Evolutionary conservation across 1,140 invertebrate genomes (phyloP).

Genomic region (Hycleus cichorii): DNA sequence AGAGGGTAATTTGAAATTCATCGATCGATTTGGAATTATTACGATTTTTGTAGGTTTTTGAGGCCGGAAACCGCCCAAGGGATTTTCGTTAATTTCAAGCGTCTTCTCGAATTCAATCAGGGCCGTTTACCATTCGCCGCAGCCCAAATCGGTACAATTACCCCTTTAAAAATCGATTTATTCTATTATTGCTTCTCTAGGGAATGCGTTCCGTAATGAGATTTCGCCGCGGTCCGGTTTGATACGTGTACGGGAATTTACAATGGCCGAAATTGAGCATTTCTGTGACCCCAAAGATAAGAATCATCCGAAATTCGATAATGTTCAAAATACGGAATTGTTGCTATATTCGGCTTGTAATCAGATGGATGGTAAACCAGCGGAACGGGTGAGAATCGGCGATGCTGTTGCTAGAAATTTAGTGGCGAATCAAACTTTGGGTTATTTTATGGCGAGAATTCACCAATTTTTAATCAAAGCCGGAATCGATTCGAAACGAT

Average conservation of each 20-base stretch:
- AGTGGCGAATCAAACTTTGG: conserved; percentile 94
- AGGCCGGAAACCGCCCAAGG: conserved; percentile 98
- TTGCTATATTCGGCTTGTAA: conserved; percentile 89
- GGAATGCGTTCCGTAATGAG: conserved; percentile 97
- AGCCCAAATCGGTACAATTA: conserved; percentile 80
- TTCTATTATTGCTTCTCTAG: conserved; percentile 35
- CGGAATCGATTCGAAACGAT: conserved; percentile 76
- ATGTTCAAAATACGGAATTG: conserved; percentile 65
- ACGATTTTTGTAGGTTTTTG: conserved; percentile 57
- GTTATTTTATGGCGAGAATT: conserved; percentile 97
- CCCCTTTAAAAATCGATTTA: not conserved
- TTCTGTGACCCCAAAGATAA: conserved; percentile 93
- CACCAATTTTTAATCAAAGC: conserved; percentile 81
- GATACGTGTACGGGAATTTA: conserved; percentile 94
- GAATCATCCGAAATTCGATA: conserved; percentile 83
- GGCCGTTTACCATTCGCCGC: conserved; percentile 95
- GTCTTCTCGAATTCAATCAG: conserved; percentile 95
- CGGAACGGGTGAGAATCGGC: conserved; percentile 63
- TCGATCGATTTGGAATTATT: not conserved
- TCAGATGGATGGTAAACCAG: conserved; percentile 89
- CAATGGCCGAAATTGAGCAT: conserved; percentile 99
- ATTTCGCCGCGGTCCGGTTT: conserved; percentile 97
- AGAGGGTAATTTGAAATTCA: conserved; percentile 58
- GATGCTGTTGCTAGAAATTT: conserved; percentile 68
- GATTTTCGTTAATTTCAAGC: conserved; percentile 98